A percentile compares a stretch with the other conserved stretches of the same genome.
These are phyloP conservation scores for Apotomis betuletana DNA, from an alignment of 2,888 invertebrate genomes.

Conservation along the genomic window DNA sequence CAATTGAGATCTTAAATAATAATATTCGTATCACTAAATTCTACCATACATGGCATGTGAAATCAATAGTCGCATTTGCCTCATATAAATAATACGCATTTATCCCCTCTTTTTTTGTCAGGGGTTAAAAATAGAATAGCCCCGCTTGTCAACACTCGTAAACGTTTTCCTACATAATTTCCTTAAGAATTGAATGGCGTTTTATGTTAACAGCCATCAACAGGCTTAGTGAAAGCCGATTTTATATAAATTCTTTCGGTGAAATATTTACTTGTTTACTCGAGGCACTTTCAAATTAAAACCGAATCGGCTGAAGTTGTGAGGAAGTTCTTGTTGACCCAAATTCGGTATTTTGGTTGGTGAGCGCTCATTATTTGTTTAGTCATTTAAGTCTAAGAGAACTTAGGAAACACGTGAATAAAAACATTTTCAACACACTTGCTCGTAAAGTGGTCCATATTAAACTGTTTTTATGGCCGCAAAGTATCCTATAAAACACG, in stretches of 20 bases:
- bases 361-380: not conserved
- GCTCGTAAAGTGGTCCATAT: no score
- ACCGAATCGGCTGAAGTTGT: conserved; percentile 3
- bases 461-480: no score
- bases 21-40: no score
- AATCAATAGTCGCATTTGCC: no score
- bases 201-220: conserved; percentile 10
- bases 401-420: not conserved
- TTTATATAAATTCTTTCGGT: conserved; percentile 11
- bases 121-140: no score
- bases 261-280: conserved; percentile 11
- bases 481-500: no score
- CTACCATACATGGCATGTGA: no score
- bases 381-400: not conserved
- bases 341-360: not conserved
- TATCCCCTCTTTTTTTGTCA: no score
- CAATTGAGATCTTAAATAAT: no score
- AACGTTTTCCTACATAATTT: conserved; percentile 48
- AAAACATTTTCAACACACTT: no score
- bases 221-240: conserved; percentile 14
- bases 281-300: not conserved
- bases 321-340: not conserved
- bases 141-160: not conserved
- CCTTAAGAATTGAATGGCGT: conserved; percentile 13
- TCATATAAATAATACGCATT: no score